Percentiles rank a stretch among this genome's conserved stretches.
These are phyloP conservation scores for Agrotis puta DNA, from an alignment of 2,888 invertebrate genomes.

Conservation along the genomic window DNA sequence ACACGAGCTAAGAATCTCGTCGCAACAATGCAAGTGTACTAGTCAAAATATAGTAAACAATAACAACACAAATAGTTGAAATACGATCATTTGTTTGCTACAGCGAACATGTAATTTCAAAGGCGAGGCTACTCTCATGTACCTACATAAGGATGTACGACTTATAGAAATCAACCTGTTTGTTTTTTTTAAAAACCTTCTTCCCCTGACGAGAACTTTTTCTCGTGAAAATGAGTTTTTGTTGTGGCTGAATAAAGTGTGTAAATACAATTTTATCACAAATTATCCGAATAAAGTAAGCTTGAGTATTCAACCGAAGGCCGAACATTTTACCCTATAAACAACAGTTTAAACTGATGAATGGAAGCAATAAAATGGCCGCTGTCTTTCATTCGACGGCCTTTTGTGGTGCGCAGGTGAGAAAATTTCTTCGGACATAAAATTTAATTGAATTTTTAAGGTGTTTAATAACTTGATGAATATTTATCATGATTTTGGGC, in stretches of 20 bases:
- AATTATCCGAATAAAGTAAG: constrained; percentile 66
- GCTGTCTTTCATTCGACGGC: constrained; percentile 68
- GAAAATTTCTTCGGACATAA: constrained; percentile 61
- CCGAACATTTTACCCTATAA: constrained; percentile 51
- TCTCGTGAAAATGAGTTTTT: neutral
- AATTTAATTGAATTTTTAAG: constrained; percentile 47
- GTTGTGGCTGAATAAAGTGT: constrained; percentile 39
- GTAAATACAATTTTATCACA: constrained; percentile 63
- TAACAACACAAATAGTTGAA: neutral
- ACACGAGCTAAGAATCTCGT: neutral
- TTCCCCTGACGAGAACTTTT: neutral
- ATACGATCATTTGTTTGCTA: neutral
- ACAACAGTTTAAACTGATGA: constrained; percentile 69
- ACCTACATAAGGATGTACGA: no score
- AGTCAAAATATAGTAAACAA: no score
- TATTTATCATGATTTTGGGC: constrained; percentile 41
- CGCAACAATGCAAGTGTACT: no score
- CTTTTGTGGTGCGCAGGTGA: constrained; percentile 72
- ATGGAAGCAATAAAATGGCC: constrained; percentile 71
- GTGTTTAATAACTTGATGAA: constrained; percentile 45
- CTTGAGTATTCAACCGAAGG: constrained; percentile 46
- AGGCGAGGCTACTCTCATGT: neutral
- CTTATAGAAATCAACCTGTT: neutral
- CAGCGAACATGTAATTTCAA: no score
- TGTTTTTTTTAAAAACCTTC: neutral